phyloP scores from a whole-genome alignment of 2,113 vertebrate genomes.

The Recurvirostra avosetta region DNA sequence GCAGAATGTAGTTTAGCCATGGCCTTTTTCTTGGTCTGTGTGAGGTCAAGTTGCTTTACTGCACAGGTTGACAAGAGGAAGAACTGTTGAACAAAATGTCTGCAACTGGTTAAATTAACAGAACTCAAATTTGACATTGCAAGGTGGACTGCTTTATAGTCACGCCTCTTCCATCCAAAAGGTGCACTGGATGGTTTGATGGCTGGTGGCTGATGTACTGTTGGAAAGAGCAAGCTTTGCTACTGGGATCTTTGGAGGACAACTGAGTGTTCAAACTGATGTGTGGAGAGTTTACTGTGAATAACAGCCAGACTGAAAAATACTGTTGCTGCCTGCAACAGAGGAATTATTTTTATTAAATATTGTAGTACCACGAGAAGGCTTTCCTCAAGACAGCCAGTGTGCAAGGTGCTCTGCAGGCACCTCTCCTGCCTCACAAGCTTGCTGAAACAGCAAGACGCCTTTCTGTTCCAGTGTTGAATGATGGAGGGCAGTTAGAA shows the following conservation, averaged over 20 bases:
- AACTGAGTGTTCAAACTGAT: background rate
- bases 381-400: background rate
- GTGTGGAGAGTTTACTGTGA: background rate
- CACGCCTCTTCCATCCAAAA: background rate
- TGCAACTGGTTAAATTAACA: slow-evolving; percentile 72
- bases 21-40: background rate
- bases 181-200: background rate
- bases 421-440: background rate
- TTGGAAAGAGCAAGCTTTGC: background rate
- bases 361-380: background rate
- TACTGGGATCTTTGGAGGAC: background rate
- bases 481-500: background rate
- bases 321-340: background rate
- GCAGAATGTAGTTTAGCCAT: background rate
- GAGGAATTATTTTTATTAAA: background rate
- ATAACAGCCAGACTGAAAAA: background rate
- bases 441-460: background rate
- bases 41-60: background rate
- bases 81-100: slow-evolving; percentile 72
- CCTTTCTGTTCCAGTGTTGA: background rate
- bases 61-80: slow-evolving; percentile 74
- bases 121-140: slow-evolving; percentile 67
- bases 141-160: slow-evolving; percentile 56
- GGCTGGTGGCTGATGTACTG: background rate
- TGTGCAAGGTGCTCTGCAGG: background rate